Conservation (phyloP, 2,888 invertebrate species). For the Pilophorus perplexus region DNA sequence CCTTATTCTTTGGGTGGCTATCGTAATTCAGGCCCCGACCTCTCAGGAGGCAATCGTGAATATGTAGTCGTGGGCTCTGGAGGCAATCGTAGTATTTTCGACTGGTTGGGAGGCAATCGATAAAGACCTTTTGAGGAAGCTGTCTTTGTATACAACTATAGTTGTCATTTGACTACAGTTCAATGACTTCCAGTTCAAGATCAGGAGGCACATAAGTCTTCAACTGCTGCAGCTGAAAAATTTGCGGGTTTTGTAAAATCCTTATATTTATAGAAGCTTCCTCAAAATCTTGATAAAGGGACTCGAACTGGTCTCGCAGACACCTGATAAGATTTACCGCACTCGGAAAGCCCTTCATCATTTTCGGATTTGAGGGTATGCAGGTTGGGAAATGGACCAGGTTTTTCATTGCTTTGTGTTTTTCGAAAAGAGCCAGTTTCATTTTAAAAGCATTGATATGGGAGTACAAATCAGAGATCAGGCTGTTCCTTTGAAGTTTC, state of each 20-base stretch:
- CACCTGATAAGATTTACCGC: too few relatives aligned
- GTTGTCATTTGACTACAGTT: slow-evolving; percentile 5
- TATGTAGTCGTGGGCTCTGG: too few relatives aligned
- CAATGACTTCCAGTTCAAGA: slow-evolving; percentile 5
- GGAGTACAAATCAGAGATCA: slow-evolving; percentile 13
- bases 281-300: neutral
- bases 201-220: slow-evolving; percentile 2
- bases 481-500: slow-evolving; percentile 17
- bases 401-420: too few relatives aligned
- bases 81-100: too few relatives aligned
- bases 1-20: too few relatives aligned
- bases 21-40: too few relatives aligned
- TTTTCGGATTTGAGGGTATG: slow-evolving; percentile 2
- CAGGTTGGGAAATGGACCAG: slow-evolving; percentile 14
- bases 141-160: slow-evolving; percentile 12
- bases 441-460: too few relatives aligned
- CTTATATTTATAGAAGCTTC: too few relatives aligned
- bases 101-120: too few relatives aligned
- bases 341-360: slow-evolving; percentile 10
- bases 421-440: too few relatives aligned
- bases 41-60: too few relatives aligned
- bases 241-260: neutral
- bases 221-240: neutral
- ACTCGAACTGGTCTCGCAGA: slow-evolving; percentile 1
- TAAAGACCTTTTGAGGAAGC: slow-evolving; percentile 8